Evolutionary conservation across 2,888 invertebrate species (phyloP), one percentile per base, ranked within the genome.

Genomic region (Exocentrus adspersus): DNA sequence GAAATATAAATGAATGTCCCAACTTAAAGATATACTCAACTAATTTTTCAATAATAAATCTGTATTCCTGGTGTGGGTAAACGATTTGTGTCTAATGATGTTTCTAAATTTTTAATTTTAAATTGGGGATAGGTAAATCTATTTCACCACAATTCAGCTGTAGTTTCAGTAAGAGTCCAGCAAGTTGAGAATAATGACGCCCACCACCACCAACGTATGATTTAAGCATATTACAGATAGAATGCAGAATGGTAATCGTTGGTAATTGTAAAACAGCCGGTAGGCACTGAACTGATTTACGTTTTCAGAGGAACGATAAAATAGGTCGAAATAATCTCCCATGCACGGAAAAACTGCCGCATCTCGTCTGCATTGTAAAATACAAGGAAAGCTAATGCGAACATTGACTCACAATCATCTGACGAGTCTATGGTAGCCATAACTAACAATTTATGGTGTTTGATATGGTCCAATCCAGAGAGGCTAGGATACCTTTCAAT

Each of bases 201-300:
- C 45, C 16, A 65, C 64, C 53, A 65, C 64, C 53, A 65, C 64
- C 10, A 24, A 20, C 45, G 45, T 17, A 45, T 20, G 19, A 7
- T 45, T 45, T 9, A 45, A n/a, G n/a, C n/a, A n/a, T n/a, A n/a
- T 1, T 21, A 19, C 52, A 19, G 4, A 52, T 7, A 9, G 17
- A 30, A 10, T 51, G 24, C 24, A 24, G 24, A 24, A 24, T 24
- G 24, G 24, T 24, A 24, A 24, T 24, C 24, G n/a, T n/a, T n/a
- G 6, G 2, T n/a, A 14, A 28, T 56, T 30, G 46, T 56, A 56
- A 58, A 46, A 46, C 30, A 53, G 41, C 53, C 24, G 12, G 12
- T 20, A 12, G 53, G n/a, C 16, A 53, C 21, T 53, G 20, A 21
- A 53, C 53, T 20, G 41, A 41, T 53, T 41, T 37, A 53, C 20